phyloP scores from a whole-genome alignment of 2,888 invertebrate genomes.

The Acanthoscelides obtectus region DNA sequence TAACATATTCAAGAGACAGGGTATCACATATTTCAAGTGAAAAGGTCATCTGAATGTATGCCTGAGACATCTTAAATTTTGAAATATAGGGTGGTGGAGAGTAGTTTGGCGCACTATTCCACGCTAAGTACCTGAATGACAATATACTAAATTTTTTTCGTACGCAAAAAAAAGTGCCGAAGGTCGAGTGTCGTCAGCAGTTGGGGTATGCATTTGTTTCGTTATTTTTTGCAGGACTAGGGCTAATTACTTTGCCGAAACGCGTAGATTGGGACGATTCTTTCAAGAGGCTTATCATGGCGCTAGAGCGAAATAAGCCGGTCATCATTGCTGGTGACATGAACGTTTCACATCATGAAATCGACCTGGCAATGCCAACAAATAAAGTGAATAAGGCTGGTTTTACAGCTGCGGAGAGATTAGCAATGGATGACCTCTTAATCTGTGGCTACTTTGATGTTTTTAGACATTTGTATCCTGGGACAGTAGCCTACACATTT shows the following conservation, averaged over 20 bases:
- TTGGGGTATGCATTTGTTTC: no score
- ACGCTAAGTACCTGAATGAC: no score
- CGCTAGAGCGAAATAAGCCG: constrained; percentile 83
- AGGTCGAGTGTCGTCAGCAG: no score
- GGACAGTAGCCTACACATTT: constrained; percentile 81
- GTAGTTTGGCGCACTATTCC: no score
- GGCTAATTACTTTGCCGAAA: constrained; percentile 80
- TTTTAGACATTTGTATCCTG: constrained; percentile 82
- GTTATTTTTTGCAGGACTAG: constrained; percentile 59
- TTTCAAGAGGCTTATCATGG: constrained; percentile 72
- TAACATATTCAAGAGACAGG: no score
- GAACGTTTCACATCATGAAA: constrained; percentile 95
- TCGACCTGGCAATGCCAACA: constrained; percentile 93
- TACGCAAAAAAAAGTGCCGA: no score
- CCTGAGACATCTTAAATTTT: no score
- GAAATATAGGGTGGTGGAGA: no score
- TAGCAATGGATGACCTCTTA: constrained; percentile 82
- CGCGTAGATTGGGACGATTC: constrained; percentile 86
- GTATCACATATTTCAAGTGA: no score
- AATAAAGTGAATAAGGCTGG: constrained; percentile 90
- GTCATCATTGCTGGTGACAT: constrained; percentile 95
- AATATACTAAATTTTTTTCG: no score
- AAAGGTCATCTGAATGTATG: no score
- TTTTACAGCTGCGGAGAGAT: constrained; percentile 91
- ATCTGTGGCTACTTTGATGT: constrained; percentile 81